phyloP scores from a whole-genome alignment of 2,113 vertebrate species.

The Microcebus lehilahytsara region DNA sequence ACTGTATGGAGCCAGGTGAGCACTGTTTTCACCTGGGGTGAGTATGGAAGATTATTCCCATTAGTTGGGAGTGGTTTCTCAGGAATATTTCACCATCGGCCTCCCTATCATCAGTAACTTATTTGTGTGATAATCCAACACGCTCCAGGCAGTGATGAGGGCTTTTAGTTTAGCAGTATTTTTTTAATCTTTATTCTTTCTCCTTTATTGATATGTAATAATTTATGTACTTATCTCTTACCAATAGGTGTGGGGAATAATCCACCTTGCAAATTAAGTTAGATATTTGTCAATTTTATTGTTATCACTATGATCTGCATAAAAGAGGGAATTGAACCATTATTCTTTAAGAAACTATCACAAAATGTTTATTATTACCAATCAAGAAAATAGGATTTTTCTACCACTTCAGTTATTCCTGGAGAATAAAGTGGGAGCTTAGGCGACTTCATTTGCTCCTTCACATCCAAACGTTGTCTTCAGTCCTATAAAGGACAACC shows the following conservation, averaged over 20 bases:
- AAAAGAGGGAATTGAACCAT: background rate
- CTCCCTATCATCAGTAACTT: background rate
- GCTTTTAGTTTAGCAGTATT: background rate
- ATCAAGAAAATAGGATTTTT: background rate
- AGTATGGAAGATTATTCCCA: background rate
- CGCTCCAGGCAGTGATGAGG: background rate
- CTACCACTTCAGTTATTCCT: background rate
- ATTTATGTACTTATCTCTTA: background rate
- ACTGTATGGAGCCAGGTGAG: background rate
- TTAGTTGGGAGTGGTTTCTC: conserved; percentile 36
- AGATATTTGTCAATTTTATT: background rate
- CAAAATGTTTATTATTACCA: background rate
- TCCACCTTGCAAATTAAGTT: background rate
- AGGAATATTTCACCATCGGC: conserved; percentile 28
- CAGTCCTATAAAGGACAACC: background rate
- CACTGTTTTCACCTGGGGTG: conserved; percentile 20
- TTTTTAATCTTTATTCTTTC: no score
- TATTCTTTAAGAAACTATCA: background rate
- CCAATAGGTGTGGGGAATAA: background rate
- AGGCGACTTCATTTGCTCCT: background rate
- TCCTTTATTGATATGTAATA: no score
- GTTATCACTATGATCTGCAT: background rate
- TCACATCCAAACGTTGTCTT: background rate
- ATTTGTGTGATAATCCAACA: background rate
- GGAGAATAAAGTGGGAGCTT: background rate